Evolutionary conservation across 2,888 invertebrate genomes (phyloP).

Genomic region (Drosophila tripunctata): DNA sequence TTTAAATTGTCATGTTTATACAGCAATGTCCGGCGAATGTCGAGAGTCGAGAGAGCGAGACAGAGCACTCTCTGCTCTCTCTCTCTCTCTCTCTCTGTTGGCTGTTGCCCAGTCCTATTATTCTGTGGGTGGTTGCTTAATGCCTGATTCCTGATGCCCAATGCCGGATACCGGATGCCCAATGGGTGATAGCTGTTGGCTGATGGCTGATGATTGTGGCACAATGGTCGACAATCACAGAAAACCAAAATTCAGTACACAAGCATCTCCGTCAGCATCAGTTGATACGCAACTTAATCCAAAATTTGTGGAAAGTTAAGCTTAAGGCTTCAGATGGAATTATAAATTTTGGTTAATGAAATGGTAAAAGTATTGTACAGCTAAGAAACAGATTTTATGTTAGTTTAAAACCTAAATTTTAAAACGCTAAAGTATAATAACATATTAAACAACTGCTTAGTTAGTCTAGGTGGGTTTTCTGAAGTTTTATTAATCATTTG

Average conservation of each 20-base stretch:
- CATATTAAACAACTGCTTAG: no score
- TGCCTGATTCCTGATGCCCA: neutral
- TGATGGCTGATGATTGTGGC: constrained; percentile 10
- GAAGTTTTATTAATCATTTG: no score
- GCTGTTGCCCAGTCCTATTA: constrained; percentile 19
- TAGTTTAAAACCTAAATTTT: no score
- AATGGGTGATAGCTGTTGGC: constrained; percentile 9
- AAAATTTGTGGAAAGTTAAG: no score
- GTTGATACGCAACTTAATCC: no score
- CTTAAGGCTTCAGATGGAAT: no score
- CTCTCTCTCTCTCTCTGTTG: neutral
- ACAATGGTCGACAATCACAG: constrained; percentile 52
- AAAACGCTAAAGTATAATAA: no score
- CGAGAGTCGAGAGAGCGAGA: constrained; percentile 23
- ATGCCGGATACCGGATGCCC: neutral
- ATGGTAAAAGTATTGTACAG: no score
- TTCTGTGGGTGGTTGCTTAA: constrained; percentile 30
- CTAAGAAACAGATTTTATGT: no score
- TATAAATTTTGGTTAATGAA: no score
- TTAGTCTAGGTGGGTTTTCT: no score
- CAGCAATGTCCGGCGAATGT: constrained; percentile 58
- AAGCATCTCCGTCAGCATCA: neutral
- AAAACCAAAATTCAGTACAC: constrained; percentile 11
- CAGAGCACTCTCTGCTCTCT: constrained; percentile 6
- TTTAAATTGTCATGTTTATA: constrained; percentile 80